Conservation (phyloP, 1,140 invertebrate species). For the Drosophila prosaltans region DNA sequence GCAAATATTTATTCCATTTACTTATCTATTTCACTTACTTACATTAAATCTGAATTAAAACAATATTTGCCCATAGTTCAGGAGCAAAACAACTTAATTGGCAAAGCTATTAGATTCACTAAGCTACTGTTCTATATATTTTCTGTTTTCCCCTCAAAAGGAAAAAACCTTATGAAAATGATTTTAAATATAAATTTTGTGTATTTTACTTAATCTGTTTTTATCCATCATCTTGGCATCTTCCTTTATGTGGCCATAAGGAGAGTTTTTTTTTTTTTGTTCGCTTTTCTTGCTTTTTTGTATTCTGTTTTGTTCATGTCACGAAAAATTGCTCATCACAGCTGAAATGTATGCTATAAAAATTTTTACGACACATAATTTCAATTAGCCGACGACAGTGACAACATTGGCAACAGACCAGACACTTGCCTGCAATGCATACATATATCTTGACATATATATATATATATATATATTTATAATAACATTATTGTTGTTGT, state of each 20-base stretch:
- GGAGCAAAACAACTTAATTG: neutral
- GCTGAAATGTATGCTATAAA: slow-evolving; percentile 72
- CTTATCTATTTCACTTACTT: no score
- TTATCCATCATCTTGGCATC: slow-evolving; percentile 11
- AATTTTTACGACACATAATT: slow-evolving; percentile 46
- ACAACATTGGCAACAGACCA: neutral
- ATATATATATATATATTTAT: neutral
- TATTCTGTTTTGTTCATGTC: slow-evolving; percentile 8
- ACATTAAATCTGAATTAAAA: no score
- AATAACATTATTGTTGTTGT: neutral
- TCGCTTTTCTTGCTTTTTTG: neutral
- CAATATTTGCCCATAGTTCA: neutral
- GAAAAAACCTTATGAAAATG: neutral
- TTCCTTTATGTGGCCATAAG: neutral
- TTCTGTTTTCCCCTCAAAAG: no score
- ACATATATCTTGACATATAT: slow-evolving; percentile 7
- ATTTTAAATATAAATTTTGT: slow-evolving; percentile 1
- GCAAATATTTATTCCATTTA: no score
- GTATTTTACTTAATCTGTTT: neutral
- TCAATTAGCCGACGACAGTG: slow-evolving; percentile 21
- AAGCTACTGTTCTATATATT: neutral
- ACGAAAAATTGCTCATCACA: slow-evolving; percentile 29
- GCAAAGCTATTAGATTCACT: neutral
- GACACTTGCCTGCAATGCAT: neutral
- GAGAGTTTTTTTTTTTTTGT: neutral